Evolutionary conservation across 2,888 invertebrate genomes (phyloP).

Genomic region (Ischnus inquisitorius): DNA sequence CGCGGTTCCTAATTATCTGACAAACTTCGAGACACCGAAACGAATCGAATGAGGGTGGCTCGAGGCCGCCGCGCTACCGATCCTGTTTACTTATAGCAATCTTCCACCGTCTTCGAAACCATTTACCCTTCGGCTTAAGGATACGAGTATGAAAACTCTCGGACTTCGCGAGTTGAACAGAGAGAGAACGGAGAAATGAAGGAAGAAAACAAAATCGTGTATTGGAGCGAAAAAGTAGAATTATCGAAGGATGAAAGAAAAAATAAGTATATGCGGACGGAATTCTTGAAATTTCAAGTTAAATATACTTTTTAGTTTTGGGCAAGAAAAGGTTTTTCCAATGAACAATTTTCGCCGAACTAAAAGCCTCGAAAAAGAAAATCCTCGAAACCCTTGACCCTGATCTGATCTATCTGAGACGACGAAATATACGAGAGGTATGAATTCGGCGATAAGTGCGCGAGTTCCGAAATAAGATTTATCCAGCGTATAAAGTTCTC

Average conservation of each 20-base stretch:
- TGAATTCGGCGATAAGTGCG: conserved; percentile 13
- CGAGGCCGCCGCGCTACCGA: conserved; percentile 1
- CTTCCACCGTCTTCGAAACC: background rate
- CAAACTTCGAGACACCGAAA: conserved; percentile 72
- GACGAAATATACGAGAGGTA: background rate
- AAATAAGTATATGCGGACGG: no score
- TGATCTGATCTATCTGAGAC: background rate
- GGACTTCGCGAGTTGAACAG: background rate
- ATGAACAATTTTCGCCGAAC: no score
- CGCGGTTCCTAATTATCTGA: conserved; percentile 75
- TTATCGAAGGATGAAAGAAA: no score
- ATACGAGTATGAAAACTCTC: conserved; percentile 30
- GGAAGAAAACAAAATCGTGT: background rate
- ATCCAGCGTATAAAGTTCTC: conserved; percentile 53
- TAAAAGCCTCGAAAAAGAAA: no score
- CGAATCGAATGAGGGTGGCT: conserved; percentile 69
- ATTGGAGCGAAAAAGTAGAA: background rate
- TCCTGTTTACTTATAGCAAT: conserved; percentile 14
- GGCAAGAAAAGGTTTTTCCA: no score
- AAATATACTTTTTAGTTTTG: no score
- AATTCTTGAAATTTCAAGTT: no score
- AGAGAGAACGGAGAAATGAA: conserved; percentile 21
- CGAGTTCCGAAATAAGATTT: conserved; percentile 55
- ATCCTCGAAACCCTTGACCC: no score
- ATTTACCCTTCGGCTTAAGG: conserved; percentile 22